phyloP scores from a whole-genome alignment of 2,888 invertebrate species.

The Cepaea hortensis region DNA sequence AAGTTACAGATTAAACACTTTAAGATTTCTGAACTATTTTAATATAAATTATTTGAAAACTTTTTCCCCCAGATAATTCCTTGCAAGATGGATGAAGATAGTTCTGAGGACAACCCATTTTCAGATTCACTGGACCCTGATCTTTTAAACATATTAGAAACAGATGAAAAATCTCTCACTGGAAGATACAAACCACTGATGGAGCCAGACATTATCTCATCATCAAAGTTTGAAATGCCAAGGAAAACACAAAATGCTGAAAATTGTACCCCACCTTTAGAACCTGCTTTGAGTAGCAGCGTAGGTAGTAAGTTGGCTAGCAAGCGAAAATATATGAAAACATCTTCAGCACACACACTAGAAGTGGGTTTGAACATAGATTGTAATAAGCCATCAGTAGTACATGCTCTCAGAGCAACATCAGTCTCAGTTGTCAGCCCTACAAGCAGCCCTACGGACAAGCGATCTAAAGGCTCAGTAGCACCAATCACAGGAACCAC shows the following conservation, averaged over 20 bases:
- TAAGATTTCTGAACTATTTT: no score
- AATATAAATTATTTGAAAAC: not conserved
- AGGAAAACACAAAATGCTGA: conserved; percentile 3
- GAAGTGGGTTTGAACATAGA: not conserved
- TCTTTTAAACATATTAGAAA: conserved; percentile 34
- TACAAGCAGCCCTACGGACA: conserved; percentile 36
- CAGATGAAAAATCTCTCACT: conserved; percentile 37
- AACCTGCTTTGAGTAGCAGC: not conserved
- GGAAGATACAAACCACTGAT: not conserved
- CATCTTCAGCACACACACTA: not conserved
- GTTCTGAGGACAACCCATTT: conserved; percentile 16
- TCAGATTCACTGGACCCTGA: conserved; percentile 35
- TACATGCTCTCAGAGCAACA: not conserved
- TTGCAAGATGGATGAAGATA: not conserved
- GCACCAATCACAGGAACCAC: not conserved
- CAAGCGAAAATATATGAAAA: conserved; percentile 31
- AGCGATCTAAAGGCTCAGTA: not conserved
- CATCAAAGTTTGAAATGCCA: not conserved
- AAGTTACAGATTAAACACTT: no score
- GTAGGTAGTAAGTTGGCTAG: not conserved
- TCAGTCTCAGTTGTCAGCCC: conserved; percentile 14
- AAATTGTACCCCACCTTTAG: not conserved
- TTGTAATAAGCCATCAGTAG: not conserved
- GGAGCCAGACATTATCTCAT: not conserved
- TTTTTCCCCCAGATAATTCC: not conserved